Evolutionary conservation across 2,888 invertebrate genomes (phyloP).

Genomic region (Entomobrya proxima): DNA sequence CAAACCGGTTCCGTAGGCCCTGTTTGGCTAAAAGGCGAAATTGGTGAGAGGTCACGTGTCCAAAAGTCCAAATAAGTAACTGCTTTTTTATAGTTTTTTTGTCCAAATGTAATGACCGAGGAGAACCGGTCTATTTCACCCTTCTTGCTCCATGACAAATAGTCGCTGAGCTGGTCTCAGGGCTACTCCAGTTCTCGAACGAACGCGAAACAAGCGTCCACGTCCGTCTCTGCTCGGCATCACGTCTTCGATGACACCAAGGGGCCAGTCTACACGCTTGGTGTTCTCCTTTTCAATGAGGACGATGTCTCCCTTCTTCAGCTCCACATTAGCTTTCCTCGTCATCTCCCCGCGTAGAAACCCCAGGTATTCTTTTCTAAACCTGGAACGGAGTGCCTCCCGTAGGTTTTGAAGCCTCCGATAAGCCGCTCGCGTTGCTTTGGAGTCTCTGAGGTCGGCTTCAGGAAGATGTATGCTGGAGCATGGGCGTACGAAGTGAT

Average conservation of each 20-base stretch:
- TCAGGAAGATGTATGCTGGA: neutral
- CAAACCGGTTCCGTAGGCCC: too few relatives aligned
- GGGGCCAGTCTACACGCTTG: too few relatives aligned
- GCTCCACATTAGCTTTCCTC: neutral
- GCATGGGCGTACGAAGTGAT: neutral
- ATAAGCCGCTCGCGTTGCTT: neutral
- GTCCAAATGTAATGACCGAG: too few relatives aligned
- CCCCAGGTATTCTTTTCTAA: conserved; percentile 24
- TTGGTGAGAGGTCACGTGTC: too few relatives aligned
- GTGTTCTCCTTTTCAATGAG: too few relatives aligned
- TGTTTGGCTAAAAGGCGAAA: too few relatives aligned
- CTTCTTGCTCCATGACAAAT: neutral
- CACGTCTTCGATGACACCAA: neutral
- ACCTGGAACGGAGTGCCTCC: neutral
- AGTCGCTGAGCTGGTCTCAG: neutral
- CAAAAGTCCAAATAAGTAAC: too few relatives aligned
- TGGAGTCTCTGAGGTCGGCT: neutral
- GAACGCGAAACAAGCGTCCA: neutral
- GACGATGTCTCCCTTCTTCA: too few relatives aligned
- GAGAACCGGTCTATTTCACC: too few relatives aligned
- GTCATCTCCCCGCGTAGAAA: neutral
- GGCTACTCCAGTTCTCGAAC: neutral
- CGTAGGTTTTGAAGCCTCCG: neutral
- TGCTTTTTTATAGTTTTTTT: too few relatives aligned
- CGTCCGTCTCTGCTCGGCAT: neutral